phyloP scores from a whole-genome alignment of 2,113 vertebrate species.

The Prunella himalayana region DNA sequence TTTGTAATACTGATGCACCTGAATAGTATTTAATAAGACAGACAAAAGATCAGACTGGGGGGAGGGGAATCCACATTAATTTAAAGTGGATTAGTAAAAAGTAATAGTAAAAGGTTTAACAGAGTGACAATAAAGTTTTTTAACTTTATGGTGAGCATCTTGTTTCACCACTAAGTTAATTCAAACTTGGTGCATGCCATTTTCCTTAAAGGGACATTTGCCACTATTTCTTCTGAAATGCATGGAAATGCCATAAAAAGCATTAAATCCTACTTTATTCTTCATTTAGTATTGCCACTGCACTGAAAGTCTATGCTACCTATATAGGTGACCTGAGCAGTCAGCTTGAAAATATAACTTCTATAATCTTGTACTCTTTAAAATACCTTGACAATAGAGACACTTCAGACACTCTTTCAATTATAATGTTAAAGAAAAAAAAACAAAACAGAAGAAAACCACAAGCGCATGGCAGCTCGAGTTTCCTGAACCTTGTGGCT shows the following conservation, averaged over 20 bases:
- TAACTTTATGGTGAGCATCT: not conserved
- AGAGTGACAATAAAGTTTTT: not conserved
- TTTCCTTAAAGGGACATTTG: not conserved
- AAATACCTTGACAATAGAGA: not conserved
- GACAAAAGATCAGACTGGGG: accelerated
- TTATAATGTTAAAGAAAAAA: not conserved
- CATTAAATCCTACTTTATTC: not conserved
- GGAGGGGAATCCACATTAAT: not conserved
- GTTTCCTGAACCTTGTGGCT: not conserved
- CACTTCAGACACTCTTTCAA: not conserved
- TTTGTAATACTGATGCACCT: not conserved
- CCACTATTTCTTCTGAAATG: not conserved
- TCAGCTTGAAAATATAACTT: not conserved
- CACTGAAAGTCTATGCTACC: not conserved
- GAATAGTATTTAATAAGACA: not conserved
- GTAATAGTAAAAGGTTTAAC: not conserved
- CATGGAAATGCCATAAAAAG: not conserved
- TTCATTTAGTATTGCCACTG: not conserved
- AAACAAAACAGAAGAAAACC: not conserved
- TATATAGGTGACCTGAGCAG: not conserved
- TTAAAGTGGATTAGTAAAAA: not conserved
- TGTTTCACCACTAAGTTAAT: not conserved
- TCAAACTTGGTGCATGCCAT: not conserved
- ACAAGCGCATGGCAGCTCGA: accelerated
- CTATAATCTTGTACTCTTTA: not conserved